Percentiles rank a stretch among this genome's conserved stretches.
Evolutionary conservation across 2,888 invertebrate species (phyloP).

Genomic region (Agrilus biguttatus): DNA sequence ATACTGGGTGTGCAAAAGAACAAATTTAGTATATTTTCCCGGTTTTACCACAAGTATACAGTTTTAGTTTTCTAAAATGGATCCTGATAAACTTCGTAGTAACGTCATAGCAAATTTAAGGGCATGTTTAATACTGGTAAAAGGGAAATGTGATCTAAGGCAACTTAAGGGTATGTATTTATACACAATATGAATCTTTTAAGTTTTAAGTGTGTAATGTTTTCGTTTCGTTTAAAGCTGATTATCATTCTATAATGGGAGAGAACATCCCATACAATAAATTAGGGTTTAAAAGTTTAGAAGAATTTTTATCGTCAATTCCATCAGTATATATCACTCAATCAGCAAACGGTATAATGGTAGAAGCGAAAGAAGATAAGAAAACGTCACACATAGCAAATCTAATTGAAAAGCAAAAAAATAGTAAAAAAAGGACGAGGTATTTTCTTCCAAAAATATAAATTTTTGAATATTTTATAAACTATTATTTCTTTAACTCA

Average conservation of each 20-base stretch:
- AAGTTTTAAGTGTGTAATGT: neutral
- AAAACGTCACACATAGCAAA: conserved; percentile 45
- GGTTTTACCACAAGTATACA: neutral
- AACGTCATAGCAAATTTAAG: conserved; percentile 16
- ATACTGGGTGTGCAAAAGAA: too few species aligned
- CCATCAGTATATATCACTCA: conserved; percentile 32
- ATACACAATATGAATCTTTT: neutral
- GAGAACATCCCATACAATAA: conserved; percentile 45
- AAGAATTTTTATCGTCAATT: conserved; percentile 42
- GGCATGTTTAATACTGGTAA: conserved; percentile 19
- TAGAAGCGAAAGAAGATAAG: conserved; percentile 42
- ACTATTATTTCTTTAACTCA: neutral
- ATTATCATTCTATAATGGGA: conserved; percentile 49
- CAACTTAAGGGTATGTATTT: conserved; percentile 19
- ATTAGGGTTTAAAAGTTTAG: conserved; percentile 43
- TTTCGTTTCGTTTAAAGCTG: conserved; percentile 30
- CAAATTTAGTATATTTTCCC: neutral
- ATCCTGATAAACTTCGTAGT: conserved; percentile 15
- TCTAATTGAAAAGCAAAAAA: conserved; percentile 27
- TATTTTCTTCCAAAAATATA: neutral
- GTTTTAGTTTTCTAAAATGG: conserved; percentile 11
- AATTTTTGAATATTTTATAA: too few species aligned
- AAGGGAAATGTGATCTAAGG: conserved; percentile 17
- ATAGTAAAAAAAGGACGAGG: conserved; percentile 9
- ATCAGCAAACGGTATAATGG: conserved; percentile 38